phyloP scores from a whole-genome alignment of 1,140 invertebrate species.

The Camponotus floridanus region DNA sequence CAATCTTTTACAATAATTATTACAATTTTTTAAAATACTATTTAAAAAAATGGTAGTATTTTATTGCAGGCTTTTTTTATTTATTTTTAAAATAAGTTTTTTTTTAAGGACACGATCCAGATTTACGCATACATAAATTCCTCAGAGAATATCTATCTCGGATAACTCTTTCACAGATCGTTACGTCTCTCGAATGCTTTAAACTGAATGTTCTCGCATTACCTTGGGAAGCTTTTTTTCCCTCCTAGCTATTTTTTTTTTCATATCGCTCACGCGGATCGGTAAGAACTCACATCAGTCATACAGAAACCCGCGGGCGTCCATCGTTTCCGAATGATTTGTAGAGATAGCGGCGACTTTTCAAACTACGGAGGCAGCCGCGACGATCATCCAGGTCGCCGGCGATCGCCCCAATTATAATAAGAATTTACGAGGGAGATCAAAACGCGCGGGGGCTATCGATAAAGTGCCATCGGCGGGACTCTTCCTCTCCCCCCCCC shows the following conservation, averaged over 20 bases:
- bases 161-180: constrained; percentile 18
- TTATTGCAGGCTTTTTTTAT: too few relatives aligned
- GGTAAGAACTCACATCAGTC: constrained; percentile 15
- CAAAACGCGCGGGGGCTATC: constrained; percentile 55
- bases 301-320: constrained; percentile 24
- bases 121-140: background rate
- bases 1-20: too few relatives aligned
- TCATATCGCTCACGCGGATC: background rate
- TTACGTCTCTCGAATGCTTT: background rate
- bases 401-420: constrained; percentile 75
- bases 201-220: constrained; percentile 33
- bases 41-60: too few relatives aligned
- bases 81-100: too few relatives aligned
- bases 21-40: too few relatives aligned
- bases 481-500: constrained; percentile 24
- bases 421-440: constrained; percentile 75
- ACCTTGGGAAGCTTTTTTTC: background rate
- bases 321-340: constrained; percentile 58
- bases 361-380: constrained; percentile 46
- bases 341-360: constrained; percentile 66
- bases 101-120: background rate
- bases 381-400: background rate
- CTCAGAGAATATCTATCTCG: constrained; percentile 15
- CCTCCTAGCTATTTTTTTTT: background rate
- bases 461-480: constrained; percentile 61